Evolutionary conservation across 2,113 vertebrate genomes (phyloP), one percentile per base, ranked within the genome.

Genomic region (Willisornis vidua): DNA sequence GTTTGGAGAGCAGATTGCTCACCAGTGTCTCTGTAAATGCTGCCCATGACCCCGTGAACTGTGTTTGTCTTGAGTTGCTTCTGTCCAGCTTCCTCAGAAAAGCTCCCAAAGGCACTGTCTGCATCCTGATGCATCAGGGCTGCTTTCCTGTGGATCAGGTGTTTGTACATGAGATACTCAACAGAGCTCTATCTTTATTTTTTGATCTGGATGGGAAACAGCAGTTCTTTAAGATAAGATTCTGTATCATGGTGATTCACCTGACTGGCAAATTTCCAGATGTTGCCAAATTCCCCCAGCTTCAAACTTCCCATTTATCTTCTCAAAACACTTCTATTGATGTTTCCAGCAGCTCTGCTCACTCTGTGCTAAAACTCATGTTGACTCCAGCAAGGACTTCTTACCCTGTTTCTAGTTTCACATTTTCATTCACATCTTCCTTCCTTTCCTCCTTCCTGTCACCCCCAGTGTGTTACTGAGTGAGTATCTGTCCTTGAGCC

Each of bases 41-140:
- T 48, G 5, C 13, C 4, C 3, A 0, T 65, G 22, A 45, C 19
- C 12, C 8, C 11, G 3, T 10, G 7, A 24, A 25, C 22, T n/a
- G 10, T 49, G 10, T 81, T 82, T 45, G 49, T 89, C 13, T 70
- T 12, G 15, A 35, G 29, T 55, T 81, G 3, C 37, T 67, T 85
- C 31, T 28, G 66, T 24, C 14, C 28, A 58, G 5, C 19, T 18
- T 17, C 11, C 57, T 62, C 48, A 79, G 22, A 73, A 70, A 63
- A 49, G 7, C 24, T 74, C 26, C 12, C 25, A n/a, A n/a, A 59
- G 22, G 17, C 5, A 19, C 25, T 58, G 0, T 51, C 35, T 14
- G 9, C 14, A 12, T 57, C 18, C 8, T 20, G 10, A 14, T 70
- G 25, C 7, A 11, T 59, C 35, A 19, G 15, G 12, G 12, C 54